These are phyloP conservation scores for Cecropterus lyciades DNA, from an alignment of 1,140 invertebrate species.

Conservation along the genomic window DNA sequence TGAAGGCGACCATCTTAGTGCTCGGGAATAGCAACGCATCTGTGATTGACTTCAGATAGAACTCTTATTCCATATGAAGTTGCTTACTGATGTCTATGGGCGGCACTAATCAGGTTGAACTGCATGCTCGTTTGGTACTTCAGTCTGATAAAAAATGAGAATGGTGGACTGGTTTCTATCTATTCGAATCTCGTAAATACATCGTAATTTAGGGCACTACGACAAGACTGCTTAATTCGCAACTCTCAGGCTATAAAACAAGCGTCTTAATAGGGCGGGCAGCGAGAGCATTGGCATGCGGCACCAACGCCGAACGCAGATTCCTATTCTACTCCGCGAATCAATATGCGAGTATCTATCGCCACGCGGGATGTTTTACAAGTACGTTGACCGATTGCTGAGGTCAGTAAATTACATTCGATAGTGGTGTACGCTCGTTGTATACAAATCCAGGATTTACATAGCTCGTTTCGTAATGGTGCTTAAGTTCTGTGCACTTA, in stretches of 20 bases:
- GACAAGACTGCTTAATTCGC: neutral
- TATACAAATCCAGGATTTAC: neutral
- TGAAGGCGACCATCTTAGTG: no score
- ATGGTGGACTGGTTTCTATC: no score
- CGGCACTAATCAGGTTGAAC: no score
- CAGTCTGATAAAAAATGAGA: no score
- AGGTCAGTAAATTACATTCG: slow-evolving; percentile 29
- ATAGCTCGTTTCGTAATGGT: neutral
- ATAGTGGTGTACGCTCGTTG: slow-evolving; percentile 4
- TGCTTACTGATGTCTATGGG: no score
- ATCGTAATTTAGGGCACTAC: no score
- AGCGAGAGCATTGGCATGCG: slow-evolving; percentile 55
- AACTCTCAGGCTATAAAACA: neutral
- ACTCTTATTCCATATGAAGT: no score
- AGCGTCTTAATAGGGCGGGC: slow-evolving; percentile 15
- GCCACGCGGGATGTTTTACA: slow-evolving; percentile 29
- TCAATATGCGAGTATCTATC: slow-evolving; percentile 30
- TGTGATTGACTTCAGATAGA: no score
- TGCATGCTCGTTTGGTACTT: no score
- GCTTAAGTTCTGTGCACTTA: no score
- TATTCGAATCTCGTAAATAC: no score
- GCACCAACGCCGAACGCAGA: slow-evolving; percentile 45
- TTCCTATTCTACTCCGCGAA: slow-evolving; percentile 35
- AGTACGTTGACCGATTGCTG: slow-evolving; percentile 27
- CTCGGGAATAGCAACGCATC: no score